Conservation (phyloP, 2,888 invertebrate species). For the Morpho achilles region DNA sequence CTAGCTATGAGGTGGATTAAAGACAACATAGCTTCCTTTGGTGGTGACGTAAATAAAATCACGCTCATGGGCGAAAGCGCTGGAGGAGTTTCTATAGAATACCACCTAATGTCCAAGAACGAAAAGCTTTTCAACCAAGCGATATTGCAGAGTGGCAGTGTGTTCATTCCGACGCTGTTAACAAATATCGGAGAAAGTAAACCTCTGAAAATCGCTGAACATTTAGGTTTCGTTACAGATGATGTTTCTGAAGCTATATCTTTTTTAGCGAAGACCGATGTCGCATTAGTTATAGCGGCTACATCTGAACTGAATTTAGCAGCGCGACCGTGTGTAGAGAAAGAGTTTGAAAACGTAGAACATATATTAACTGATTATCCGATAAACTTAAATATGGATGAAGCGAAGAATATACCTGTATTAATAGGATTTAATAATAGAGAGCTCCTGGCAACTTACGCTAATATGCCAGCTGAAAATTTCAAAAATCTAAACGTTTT, state of each 20-base stretch:
- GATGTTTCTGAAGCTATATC: slow-evolving; percentile 36
- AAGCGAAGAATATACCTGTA: slow-evolving; percentile 39
- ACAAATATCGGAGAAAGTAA: slow-evolving; percentile 36
- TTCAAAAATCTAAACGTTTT: slow-evolving; percentile 32
- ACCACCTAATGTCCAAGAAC: slow-evolving; percentile 41
- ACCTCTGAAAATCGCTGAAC: slow-evolving; percentile 40
- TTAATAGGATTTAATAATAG: slow-evolving; percentile 47
- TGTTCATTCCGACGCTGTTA: slow-evolving; percentile 35
- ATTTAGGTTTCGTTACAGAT: slow-evolving; percentile 36
- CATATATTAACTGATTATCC: slow-evolving; percentile 42
- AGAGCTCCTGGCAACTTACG: slow-evolving; percentile 35
- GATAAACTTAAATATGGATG: slow-evolving; percentile 35
- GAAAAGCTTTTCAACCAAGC: slow-evolving; percentile 47
- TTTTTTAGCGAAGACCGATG: slow-evolving; percentile 35
- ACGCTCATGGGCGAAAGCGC: slow-evolving; percentile 55
- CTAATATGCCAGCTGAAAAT: slow-evolving; percentile 24
- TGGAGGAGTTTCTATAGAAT: slow-evolving; percentile 48
- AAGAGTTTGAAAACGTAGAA: slow-evolving; percentile 39
- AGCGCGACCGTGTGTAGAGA: slow-evolving; percentile 41
- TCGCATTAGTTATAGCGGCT: slow-evolving; percentile 35
- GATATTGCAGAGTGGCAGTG: slow-evolving; percentile 49
- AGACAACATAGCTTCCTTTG: slow-evolving; percentile 48
- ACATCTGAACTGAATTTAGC: slow-evolving; percentile 17
- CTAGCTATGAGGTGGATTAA: slow-evolving; percentile 47
- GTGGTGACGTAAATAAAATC: slow-evolving; percentile 45